Evolutionary conservation across 2,888 invertebrate species (phyloP), one percentile per base, ranked within the genome.

Genomic region (Ptilodon capucinus): DNA sequence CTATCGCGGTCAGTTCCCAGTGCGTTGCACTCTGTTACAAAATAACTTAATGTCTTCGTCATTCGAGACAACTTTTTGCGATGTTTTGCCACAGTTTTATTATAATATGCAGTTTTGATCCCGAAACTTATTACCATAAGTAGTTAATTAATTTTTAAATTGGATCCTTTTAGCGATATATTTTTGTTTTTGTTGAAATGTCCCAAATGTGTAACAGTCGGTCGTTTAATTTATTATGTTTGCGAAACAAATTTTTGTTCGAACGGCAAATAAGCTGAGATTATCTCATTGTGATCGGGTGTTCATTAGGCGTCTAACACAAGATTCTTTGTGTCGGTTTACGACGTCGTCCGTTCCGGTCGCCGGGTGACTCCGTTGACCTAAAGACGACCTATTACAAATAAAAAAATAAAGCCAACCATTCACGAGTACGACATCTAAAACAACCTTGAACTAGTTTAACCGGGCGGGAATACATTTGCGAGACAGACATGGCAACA

Each of bases 401-500:
- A 76, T 75, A 79, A 81, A 77, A n/a, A 84, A 81, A 85, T 85
- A 84, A 86, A 79, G 86, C 80, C 68, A 64, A 70, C 77, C 85
- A 87, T 89, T 88, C 84, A 86, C 75, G 44, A 60, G 44, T 59
- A 77, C 60, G 76, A 74, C 74, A 78, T 75, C 73, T 53, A 48
- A 55, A 56, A 67, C 65, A 81, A 78, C 90, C 90, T 91, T 91
- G 90, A 86, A 84, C 89, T 89, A 91, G 86, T 87, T 89, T 72
- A 80, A 78, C 77, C 71, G 74, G 60, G 79, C 81, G 81, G 84
- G 83, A 83, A 75, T 78, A 64, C 79, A 79, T 84, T 79, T 71
- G 67, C 47, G 55, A 57, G 62, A 44, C 61, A 77, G 79, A 79
- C 84, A 75, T 80, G 84, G 84, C 80, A 81, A 81, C 82, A 81